Evolutionary conservation across 2,797 vertebrate species (phyloP), one percentile per base, ranked within the genome.

Genomic region (Peromyscus eremicus): DNA sequence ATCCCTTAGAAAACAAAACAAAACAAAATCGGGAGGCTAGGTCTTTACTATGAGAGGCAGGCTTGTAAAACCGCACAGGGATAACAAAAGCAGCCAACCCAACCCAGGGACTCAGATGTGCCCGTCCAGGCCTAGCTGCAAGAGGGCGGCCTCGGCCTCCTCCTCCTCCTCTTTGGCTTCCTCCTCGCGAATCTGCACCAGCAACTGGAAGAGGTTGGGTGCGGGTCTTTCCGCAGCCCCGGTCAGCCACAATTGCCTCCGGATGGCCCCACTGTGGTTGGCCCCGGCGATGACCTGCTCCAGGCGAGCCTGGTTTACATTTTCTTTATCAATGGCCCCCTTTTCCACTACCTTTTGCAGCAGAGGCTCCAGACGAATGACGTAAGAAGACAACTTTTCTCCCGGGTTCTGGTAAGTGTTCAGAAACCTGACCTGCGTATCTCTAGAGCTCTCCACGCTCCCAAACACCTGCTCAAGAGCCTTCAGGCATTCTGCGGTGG

Each of bases 241-340:
- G 0, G 94, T 92, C 92, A 97, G 79, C 97, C 97, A 98, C 14
- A 98, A 94, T 91, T 97, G 97, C 92, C 97, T 95, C 0, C 95
- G 97, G 70, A 97, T 94, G 91, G 96, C 95, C n/a, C 95, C 97
- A 9, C 97, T 97, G 92, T 97, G 97, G 86, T 76, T 97, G 91
- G 97, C 97, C 27, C 97, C 97, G 0, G 97, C 97, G 29, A 97
- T 97, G 92, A 98, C 97, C 86, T 98, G 97, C 86, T 98, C 97
- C 89, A 98, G 96, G 70, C 97, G 97, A 5, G 97, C 97, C 94
- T 97, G 97, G 89, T 98, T 97, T 52, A 97, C 95, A 16, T 95
- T 97, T 43, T 97, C 97, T 84, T 97, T 98, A 95, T 98, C 97
- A 46, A 97, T 97, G 92, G 95, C 96, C 60, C 97, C 97, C 71